Base-by-base conservation (phyloP, 1,140 invertebrate genomes). In the Portunus trituberculatus region DNA sequence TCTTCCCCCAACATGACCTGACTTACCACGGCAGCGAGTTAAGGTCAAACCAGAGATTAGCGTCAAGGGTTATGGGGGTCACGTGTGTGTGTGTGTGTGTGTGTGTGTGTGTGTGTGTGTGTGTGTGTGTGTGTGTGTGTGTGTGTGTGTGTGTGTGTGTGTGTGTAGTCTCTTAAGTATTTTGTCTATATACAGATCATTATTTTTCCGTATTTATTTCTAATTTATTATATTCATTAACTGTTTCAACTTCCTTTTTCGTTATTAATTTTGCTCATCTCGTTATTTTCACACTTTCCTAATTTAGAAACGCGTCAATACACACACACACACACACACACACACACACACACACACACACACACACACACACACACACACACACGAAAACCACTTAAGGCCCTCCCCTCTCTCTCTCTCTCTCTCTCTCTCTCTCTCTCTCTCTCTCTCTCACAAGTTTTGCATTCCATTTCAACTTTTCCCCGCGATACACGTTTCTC, bases 401-500 rank as follows among this genome's bases (percentile, higher is more conserved):
- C 10, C 3, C 52, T 10, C 10, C 52, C 52, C 86, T 88, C 86
- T 88, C 86, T 88, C 86, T 88, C 86, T 88, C 86, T 88, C 86
- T 88, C 86, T 88, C 86, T 88, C 86, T 88, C 86, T 88, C 86
- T 88, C 86, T 88, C 86, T 88, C 86, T 88, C 86, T 88, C 86
- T 88, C 86, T 88, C 86, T 88, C 86, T 88, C 86, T 88, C 86
- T 87, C 86, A 4, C 32, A 4, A 20, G 52, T 59, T 59, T 59
- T 59, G 52, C 52, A 59, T 59, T 59, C 10, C 52, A 59, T 59
- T 12, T 12, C 10, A 59, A 59, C 52, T 59, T 59, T 59, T 39
- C 39, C 39, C 39, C 39, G 39, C 39, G 39, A 39, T 39, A 39
- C 52, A 59, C 52, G 52, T 0, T 12, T 59, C 16, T 59, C 52